Evolutionary conservation across 2,113 vertebrate species (phyloP), one percentile per base, ranked within the genome.

Genomic region (Setophaga kirtlandii): DNA sequence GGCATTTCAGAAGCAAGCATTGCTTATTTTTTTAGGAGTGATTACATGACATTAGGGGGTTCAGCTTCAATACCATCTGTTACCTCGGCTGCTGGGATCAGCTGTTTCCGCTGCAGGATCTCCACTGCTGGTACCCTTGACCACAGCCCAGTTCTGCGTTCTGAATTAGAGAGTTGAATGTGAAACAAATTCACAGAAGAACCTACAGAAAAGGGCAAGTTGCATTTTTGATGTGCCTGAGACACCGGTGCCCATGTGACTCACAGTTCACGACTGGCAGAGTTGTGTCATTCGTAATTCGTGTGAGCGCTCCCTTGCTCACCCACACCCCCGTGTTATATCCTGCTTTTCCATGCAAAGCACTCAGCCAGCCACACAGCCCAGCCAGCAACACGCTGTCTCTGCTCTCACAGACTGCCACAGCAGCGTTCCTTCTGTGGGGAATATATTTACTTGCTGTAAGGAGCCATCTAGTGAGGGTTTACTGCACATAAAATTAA

Each of bases 381-480:
- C 65, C 53, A 0, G 70, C 50, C 67, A 91, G 53, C 93, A 73
- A 50, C 83, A 39, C 1, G 9, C 49, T 60, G 0, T 24, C 69
- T 42, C 33, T 2, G 8, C 59, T 87, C 76, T 84, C 17, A 1
- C 58, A 16, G 33, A 30, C 80, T 53, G 84, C 89, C 87, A 83
- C 75, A 71, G 53, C 47, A 53, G 79, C n/a, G 78, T 33, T 94
- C 64, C 22, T 88, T 68, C 82, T 52, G 56, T 17, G 39, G 31
- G 77, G 70, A 94, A 63, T 25, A 80, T 22, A 91, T 94, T 93
- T 87, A 74, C 94, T 96, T 97, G 96, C 95, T 87, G 89, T 77
- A 74, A 97, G 85, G 95, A 96, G 96, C 96, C 96, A 96, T 94
- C 97, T 97, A 97, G 95, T 96, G 97, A 96, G 95, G 88, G 69